These are phyloP conservation scores for Tipula lateralis DNA, from an alignment of 2,888 invertebrate genomes.

Conservation along the genomic window DNA sequence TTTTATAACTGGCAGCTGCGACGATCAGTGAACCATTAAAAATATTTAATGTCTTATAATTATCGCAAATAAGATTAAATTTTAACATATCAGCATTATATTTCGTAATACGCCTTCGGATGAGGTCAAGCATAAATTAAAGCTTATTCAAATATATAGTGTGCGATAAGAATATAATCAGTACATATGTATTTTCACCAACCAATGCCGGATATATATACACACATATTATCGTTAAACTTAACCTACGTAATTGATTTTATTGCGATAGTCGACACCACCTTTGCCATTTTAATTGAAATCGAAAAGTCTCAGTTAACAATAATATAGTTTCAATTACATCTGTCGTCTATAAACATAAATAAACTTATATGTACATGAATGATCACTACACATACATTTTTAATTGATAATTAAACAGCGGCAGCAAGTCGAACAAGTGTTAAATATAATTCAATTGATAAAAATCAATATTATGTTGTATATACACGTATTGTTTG, in stretches of 20 bases:
- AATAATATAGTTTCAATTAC: too few relatives aligned
- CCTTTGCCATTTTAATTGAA: neutral
- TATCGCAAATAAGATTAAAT: neutral
- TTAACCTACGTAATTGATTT: too few relatives aligned
- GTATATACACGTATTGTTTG: neutral
- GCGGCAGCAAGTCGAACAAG: neutral
- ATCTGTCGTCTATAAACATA: neutral
- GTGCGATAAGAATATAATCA: neutral
- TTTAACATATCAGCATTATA: too few relatives aligned
- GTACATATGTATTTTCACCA: too few relatives aligned
- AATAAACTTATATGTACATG: neutral
- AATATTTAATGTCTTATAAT: too few relatives aligned
- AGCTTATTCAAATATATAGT: neutral
- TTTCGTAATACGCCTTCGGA: neutral
- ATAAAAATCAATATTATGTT: neutral
- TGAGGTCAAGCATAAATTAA: neutral
- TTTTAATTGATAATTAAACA: neutral
- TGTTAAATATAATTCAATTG: neutral
- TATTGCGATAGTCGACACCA: neutral
- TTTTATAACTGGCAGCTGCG: too few relatives aligned
- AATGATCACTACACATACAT: neutral
- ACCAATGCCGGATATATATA: too few relatives aligned
- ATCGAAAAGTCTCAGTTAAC: too few relatives aligned
- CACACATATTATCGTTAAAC: too few relatives aligned
- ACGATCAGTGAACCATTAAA: too few relatives aligned